These are phyloP conservation scores for Neotoxoptera formosana DNA, from an alignment of 1,140 invertebrate species.

Conservation along the genomic window DNA sequence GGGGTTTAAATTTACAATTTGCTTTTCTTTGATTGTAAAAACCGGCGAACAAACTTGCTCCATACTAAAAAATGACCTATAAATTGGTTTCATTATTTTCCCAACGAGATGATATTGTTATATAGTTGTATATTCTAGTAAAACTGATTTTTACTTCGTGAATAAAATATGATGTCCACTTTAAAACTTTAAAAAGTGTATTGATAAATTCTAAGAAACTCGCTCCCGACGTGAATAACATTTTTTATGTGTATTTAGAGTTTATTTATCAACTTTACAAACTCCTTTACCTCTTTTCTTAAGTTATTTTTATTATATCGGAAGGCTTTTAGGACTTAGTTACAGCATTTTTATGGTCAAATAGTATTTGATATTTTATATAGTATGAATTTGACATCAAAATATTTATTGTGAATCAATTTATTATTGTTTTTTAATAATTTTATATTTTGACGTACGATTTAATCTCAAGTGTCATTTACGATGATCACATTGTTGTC, in stretches of 20 bases:
- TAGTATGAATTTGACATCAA: background rate
- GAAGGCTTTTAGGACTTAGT: background rate
- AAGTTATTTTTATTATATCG: background rate
- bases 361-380: background rate
- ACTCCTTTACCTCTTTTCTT: background rate
- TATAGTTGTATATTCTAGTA: background rate
- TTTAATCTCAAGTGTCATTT: no score
- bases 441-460: no score
- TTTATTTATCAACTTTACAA: background rate
- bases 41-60: background rate
- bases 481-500: background rate
- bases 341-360: background rate
- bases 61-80: background rate
- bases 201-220: conserved; percentile 3
- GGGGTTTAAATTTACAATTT: background rate
- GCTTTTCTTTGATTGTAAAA: background rate
- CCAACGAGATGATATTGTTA: background rate
- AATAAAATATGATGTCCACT: background rate
- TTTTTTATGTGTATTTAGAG: conserved; percentile 2
- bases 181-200: background rate
- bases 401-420: background rate
- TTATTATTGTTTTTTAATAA: background rate
- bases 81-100: conserved; percentile 27
- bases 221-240: background rate
- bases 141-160: background rate